Evolutionary conservation across 1,140 invertebrate species (phyloP).

Genomic region (Drosophila tsacasi): DNA sequence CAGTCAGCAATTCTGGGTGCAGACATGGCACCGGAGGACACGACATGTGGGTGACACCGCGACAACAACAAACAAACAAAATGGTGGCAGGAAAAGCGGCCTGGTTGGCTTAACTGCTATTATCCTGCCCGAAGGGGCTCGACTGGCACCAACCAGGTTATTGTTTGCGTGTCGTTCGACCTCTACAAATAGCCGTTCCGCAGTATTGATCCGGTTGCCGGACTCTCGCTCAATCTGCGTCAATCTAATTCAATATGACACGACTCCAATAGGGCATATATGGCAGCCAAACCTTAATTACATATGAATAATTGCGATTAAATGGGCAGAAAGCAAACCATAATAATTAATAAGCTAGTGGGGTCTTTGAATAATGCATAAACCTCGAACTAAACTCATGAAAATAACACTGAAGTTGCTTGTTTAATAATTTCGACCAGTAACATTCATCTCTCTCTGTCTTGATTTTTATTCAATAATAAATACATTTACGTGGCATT

Average conservation of each 20-base stretch:
- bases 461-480: neutral
- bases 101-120: conserved; percentile 24
- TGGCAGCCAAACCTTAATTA: conserved; percentile 3
- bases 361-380: neutral
- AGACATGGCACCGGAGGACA: conserved; percentile 18
- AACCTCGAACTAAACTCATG: neutral
- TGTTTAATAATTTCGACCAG: neutral
- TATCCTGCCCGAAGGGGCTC: conserved; percentile 27
- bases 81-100: conserved; percentile 57
- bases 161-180: conserved; percentile 41
- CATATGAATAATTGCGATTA: conserved; percentile 29
- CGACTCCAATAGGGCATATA: conserved; percentile 3
- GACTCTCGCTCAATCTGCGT: conserved; percentile 32
- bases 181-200: conserved; percentile 26
- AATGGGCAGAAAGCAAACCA: conserved; percentile 9
- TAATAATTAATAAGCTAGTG: conserved; percentile 29
- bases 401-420: neutral
- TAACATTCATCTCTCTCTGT: neutral
- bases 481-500: conserved; percentile 5
- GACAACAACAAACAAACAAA: conserved; percentile 66
- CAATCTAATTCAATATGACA: conserved; percentile 44
- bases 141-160: neutral
- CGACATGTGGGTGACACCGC: conserved; percentile 49
- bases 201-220: conserved; percentile 35
- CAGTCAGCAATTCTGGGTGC: conserved; percentile 35